Evolutionary conservation across 2,113 vertebrate genomes (phyloP), one percentile per base, ranked within the genome.

Genomic region (Hippocampus zosterae): DNA sequence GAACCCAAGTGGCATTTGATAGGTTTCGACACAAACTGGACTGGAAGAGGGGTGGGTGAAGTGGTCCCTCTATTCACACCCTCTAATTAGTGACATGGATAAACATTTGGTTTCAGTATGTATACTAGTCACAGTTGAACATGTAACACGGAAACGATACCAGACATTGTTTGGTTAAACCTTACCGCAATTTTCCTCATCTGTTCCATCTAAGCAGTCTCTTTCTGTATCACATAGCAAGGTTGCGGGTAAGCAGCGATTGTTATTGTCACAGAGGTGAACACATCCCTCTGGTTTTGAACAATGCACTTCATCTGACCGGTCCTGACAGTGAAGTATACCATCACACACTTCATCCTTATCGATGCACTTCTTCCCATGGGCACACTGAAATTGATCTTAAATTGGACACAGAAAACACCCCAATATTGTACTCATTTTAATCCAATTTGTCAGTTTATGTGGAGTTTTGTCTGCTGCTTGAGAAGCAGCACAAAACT

Each of bases 281-380:
- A 84, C 81, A 0, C 95, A 97, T 15, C 80, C 84, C 1, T 86
- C 85, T 0, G 85, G 87, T 65, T 56, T 62, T 65, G 69, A 82
- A 78, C 95, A 97, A 18, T 72, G 60, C 0, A 0, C 3, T 77
- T 97, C 95, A 48, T 97, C 95, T 0, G 96, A 98, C 37, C 86
- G 90, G 0, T 97, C 95, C 0, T 89, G 84, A 70, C 95, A 98
- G 60, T 97, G 94, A 0, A 73, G 68, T 1, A 88, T 70, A 0
- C 92, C 93, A 0, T 96, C 93, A 0, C 95, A 96, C 72, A 29
- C 92, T 71, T 91, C 81, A 0, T 25, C 73, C 0, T 86, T 87
- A 15, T 75, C 1, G 0, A 95, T 19, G 0, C 95, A 96, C 59
- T 29, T 52, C 1, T 75, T 88, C 60, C 91, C 89, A 0, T 88